Evolutionary conservation across 2,888 invertebrate species (phyloP).

Genomic region (Amorpha juglandis): DNA sequence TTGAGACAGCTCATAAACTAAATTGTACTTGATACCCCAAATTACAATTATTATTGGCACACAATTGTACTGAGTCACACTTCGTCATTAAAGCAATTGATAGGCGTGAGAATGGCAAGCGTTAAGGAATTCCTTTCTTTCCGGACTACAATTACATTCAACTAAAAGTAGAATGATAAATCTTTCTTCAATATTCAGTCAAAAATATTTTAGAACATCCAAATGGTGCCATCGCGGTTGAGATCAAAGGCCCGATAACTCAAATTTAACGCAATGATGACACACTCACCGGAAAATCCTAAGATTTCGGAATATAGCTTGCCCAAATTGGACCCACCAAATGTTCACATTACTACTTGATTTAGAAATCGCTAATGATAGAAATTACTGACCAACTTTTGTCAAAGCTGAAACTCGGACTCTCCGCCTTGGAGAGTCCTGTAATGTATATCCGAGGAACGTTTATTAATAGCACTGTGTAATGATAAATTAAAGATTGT

Average conservation of each 20-base stretch:
- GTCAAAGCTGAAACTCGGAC: too few relatives aligned
- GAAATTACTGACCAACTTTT: too few relatives aligned
- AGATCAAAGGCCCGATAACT: not conserved
- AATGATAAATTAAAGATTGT: too few relatives aligned
- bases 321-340: too few relatives aligned
- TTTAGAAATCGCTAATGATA: too few relatives aligned
- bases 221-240: not conserved
- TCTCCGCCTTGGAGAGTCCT: too few relatives aligned
- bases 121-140: conserved; percentile 56
- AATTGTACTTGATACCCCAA: not conserved
- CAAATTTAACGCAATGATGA: not conserved
- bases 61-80: conserved; percentile 38
- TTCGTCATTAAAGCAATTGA: conserved; percentile 38
- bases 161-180: not conserved
- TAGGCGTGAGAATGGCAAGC: conserved; percentile 46
- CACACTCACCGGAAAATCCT: too few relatives aligned
- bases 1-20: not conserved
- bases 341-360: too few relatives aligned
- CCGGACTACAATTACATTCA: conserved; percentile 42
- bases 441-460: too few relatives aligned
- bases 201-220: not conserved
- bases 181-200: not conserved
- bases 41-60: conserved; percentile 11
- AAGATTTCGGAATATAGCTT: too few relatives aligned
- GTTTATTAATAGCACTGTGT: too few relatives aligned